Base-by-base conservation (phyloP, 35 echinoderm and acorn worm species). In the Apostichopus parvimensis region DNA sequence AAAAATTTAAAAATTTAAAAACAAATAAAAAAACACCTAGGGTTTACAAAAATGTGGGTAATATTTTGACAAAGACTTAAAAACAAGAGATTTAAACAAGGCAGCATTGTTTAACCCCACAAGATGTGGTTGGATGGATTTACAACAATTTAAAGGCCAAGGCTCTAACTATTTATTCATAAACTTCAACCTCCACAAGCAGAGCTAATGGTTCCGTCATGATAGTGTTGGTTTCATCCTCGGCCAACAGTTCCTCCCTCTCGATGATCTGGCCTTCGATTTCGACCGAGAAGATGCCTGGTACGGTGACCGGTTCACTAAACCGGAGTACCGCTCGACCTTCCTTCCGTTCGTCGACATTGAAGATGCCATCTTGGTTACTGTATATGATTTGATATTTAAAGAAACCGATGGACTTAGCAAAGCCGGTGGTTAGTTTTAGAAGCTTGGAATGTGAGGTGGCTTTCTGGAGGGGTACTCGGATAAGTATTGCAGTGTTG, bases 301-400 rank as follows among this genome's bases (percentile, higher is more conserved):
- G 76, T 25, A 92, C 26, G 17, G 59, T 84, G 4, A 96, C 79
- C 6, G 54, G 66, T 1, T 92, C 79, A 24, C 78, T 78, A 24
- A 96, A 61, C 57, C 95, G 89, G 24, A 96, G 64, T 21, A 96
- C 8, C 9, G 95, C 95, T 52, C 87, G 60, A 17, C 95, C 94
- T 1, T 92, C 95, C 60, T 89, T 66, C 59, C 91, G 92, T 6
- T 79, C 68, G 5, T 96, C 92, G 21, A 96, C 92, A 65, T 45
- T 82, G 78, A 96, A 96, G 34, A 86, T 12, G 64, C 85, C 83
- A 34, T 93, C 77, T 14, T 92, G 86, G 26, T 93, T 88, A 21
- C 91, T 91, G 21, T 24, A 75, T 34, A 89, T 18, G 18, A 95
- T 89, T 28, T 83, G 6, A 45, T 95, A 95, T 12, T 77, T 87